Evolutionary conservation across 64 coral and sea anemone genomes (phyloP).

Genomic region (Montipora capricornis): DNA sequence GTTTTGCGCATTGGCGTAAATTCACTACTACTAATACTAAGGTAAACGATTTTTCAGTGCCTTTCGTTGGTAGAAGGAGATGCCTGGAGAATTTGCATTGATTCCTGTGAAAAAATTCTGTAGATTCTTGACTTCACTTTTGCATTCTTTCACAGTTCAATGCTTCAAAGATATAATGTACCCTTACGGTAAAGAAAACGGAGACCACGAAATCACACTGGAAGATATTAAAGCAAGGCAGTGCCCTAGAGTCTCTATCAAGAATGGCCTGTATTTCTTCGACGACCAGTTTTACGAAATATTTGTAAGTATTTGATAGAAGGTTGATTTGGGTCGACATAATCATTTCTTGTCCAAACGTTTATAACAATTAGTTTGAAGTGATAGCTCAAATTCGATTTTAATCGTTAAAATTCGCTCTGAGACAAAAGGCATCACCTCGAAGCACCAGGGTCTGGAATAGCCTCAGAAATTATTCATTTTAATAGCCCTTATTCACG

Average conservation of each 20-base stretch:
- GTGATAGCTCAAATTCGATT: neutral
- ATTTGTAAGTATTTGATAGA: conserved; percentile 16
- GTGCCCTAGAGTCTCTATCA: neutral
- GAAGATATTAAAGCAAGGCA: neutral
- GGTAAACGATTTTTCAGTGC: too few relatives aligned
- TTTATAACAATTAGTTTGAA: neutral
- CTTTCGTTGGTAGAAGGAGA: too few relatives aligned
- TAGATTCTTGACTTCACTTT: neutral
- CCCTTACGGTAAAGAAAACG: conserved; percentile 29
- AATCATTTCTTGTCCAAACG: too few relatives aligned
- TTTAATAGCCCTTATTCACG: too few relatives aligned
- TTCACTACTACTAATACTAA: too few relatives aligned
- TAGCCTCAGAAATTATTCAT: too few relatives aligned
- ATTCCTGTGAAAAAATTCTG: too few relatives aligned
- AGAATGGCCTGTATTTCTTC: conserved; percentile 9
- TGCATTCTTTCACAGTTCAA: neutral
- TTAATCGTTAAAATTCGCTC: too few relatives aligned
- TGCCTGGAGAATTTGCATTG: too few relatives aligned
- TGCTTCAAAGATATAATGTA: conserved; percentile 42
- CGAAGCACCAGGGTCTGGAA: too few relatives aligned
- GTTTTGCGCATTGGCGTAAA: neutral
- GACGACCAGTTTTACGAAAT: neutral
- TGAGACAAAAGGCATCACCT: too few relatives aligned
- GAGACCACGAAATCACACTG: neutral
- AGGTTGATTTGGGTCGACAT: neutral